These are phyloP conservation scores for Mastomys natalensis DNA, from an alignment of 2,113 vertebrate genomes.

Conservation along the genomic window DNA sequence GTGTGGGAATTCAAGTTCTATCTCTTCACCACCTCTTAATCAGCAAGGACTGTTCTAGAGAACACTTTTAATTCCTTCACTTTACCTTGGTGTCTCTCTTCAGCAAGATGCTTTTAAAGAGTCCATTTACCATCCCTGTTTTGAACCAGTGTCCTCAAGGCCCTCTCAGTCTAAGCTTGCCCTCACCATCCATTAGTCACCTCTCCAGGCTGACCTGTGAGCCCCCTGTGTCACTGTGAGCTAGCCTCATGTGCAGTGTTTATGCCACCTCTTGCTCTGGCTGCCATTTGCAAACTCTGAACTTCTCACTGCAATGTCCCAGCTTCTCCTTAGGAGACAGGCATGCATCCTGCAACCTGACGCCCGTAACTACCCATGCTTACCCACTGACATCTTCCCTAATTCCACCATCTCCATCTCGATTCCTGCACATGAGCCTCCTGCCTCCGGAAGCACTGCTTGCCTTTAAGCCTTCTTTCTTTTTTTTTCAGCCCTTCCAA, in stretches of 20 bases:
- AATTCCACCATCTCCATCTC: constrained; percentile 27
- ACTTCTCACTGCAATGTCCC: constrained; percentile 38
- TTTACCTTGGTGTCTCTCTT: constrained; percentile 65
- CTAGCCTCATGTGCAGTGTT: constrained; percentile 54
- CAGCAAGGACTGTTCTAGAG: constrained; percentile 18
- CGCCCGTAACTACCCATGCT: constrained; percentile 62
- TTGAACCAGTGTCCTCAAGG: constrained; percentile 34
- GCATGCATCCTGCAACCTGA: background rate
- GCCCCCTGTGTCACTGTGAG: constrained; percentile 28
- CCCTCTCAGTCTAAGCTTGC: background rate
- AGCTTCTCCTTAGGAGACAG: constrained; percentile 47
- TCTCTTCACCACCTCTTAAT: constrained; percentile 18
- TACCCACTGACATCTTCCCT: constrained; percentile 39
- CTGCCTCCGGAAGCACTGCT: constrained; percentile 17
- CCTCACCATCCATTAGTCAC: constrained; percentile 68
- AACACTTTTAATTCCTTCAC: constrained; percentile 56
- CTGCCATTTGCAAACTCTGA: constrained; percentile 66
- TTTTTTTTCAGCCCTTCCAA: background rate
- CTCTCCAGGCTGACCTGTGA: constrained; percentile 47
- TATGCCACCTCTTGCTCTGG: constrained; percentile 64
- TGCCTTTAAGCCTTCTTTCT: constrained; percentile 45
- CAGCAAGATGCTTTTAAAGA: constrained; percentile 36
- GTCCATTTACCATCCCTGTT: constrained; percentile 52
- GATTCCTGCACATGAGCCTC: background rate
- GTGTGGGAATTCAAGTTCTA: constrained; percentile 13